Conservation (phyloP, 1,140 invertebrate genomes). For the Trichogramma pretiosum region DNA sequence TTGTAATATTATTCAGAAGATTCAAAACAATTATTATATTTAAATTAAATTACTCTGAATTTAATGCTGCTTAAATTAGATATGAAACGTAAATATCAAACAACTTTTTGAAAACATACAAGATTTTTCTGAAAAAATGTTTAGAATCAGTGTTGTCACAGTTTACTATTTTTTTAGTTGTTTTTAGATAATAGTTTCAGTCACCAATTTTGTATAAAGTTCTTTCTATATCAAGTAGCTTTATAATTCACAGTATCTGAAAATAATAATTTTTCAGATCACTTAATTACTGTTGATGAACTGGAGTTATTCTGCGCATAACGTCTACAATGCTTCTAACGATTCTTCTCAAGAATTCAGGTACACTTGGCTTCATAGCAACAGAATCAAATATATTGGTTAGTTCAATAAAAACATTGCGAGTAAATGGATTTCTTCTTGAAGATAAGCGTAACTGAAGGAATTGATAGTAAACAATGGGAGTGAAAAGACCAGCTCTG, state of each 20-base stretch:
- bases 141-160: too few relatives aligned
- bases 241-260: slow-evolving; percentile 2
- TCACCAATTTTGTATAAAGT: too few relatives aligned
- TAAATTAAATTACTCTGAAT: too few relatives aligned
- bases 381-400: slow-evolving; percentile 26
- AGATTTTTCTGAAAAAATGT: too few relatives aligned
- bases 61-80: too few relatives aligned
- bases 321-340: slow-evolving; percentile 32
- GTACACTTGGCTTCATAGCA: slow-evolving; percentile 29
- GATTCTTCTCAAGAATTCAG: slow-evolving; percentile 30
- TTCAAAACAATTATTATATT: too few relatives aligned
- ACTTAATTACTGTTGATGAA: slow-evolving; percentile 27
- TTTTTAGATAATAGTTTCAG: too few relatives aligned
- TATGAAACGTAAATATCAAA: too few relatives aligned
- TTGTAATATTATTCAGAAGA: too few relatives aligned
- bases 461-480: slow-evolving; percentile 94
- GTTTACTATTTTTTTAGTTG: too few relatives aligned
- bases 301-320: slow-evolving; percentile 34
- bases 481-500: slow-evolving; percentile 73
- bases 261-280: background rate
- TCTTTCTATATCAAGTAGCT: too few relatives aligned
- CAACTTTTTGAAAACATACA: too few relatives aligned
- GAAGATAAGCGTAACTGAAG: slow-evolving; percentile 80
- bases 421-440: slow-evolving; percentile 88
- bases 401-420: slow-evolving; percentile 74